Conservation (phyloP, 2,797 vertebrate species). For the Rhynchonycteris naso region DNA sequence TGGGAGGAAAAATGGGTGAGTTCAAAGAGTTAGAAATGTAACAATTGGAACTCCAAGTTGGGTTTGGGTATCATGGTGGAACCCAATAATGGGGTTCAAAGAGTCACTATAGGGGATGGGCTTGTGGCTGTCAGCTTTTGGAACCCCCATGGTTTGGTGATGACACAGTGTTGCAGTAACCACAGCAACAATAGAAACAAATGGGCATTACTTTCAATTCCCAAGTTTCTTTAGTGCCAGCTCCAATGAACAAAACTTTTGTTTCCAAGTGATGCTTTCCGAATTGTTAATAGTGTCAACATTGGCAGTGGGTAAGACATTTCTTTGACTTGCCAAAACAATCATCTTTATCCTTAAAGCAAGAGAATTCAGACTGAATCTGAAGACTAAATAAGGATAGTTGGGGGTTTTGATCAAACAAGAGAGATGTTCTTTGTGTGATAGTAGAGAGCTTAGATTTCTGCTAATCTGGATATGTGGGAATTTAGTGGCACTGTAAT, state of each 20-base stretch:
- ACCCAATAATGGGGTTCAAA: neutral
- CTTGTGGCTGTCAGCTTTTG: neutral
- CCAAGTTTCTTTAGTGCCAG: neutral
- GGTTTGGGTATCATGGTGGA: neutral
- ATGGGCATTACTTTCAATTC: neutral
- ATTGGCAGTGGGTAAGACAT: neutral
- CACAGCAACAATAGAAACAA: neutral
- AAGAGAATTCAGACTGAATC: neutral
- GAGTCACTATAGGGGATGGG: neutral
- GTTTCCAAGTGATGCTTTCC: neutral
- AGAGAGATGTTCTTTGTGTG: neutral
- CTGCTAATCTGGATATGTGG: neutral
- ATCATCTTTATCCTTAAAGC: neutral
- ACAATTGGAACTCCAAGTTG: neutral
- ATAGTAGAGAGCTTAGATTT: neutral
- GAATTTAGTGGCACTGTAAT: neutral
- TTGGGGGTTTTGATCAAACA: neutral
- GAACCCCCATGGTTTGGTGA: neutral
- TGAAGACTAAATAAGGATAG: neutral
- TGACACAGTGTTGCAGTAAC: neutral
- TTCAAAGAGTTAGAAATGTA: neutral
- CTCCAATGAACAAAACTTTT: neutral
- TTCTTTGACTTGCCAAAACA: neutral
- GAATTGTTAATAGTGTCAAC: neutral
- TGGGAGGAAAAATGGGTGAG: neutral